Base-by-base conservation (phyloP, 2,113 vertebrate species). In the Seriola dumerili region DNA sequence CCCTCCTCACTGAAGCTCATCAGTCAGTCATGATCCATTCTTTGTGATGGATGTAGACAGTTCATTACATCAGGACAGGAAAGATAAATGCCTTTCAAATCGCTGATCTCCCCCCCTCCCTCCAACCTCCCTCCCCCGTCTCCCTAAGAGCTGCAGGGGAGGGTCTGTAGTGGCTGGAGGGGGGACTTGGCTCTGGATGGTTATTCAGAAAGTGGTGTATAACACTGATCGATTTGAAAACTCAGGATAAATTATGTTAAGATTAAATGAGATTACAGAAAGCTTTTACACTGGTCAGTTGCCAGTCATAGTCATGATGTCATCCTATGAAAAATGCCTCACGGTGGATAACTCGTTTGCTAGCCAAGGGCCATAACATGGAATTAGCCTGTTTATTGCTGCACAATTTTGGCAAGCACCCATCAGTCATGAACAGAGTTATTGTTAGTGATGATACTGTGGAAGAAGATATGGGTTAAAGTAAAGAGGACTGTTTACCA, bases 41-140 rank as follows among this genome's bases (percentile, higher is more conserved):
- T 89, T 81, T 90, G 73, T 86, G 89, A 90, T 88, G 81, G 89
- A 92, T 91, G 70, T 58, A 85, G 88, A 89, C 88, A 83, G 82
- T 90, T 92, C 89, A 92, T 93, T 92, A 92, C 89, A 89, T 92
- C 84, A 86, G 89, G 85, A 88, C 84, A 89, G 87, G 82, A 78
- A 90, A 90, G 89, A 92, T 89, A 75, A 92, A 92, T 88, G 85
- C 88, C 89, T 88, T 90, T 90, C 63, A 88, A 84, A 88, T 66
- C 8, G 80, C 87, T 76, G 73, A 84, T 61, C 67, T 52, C 40
- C 63, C 63, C 34, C 59, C 63, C 64, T 65, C 76, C 65, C 62
- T 19, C 68, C 4, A 40, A 46, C 62, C 40, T 55, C 62, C 64
- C 59, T 65, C 76, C 65, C 63, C 69, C 2, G 42, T 55, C 82